These are phyloP conservation scores for Calameuta pallipes DNA, from an alignment of 2,888 invertebrate species.

Conservation along the genomic window DNA sequence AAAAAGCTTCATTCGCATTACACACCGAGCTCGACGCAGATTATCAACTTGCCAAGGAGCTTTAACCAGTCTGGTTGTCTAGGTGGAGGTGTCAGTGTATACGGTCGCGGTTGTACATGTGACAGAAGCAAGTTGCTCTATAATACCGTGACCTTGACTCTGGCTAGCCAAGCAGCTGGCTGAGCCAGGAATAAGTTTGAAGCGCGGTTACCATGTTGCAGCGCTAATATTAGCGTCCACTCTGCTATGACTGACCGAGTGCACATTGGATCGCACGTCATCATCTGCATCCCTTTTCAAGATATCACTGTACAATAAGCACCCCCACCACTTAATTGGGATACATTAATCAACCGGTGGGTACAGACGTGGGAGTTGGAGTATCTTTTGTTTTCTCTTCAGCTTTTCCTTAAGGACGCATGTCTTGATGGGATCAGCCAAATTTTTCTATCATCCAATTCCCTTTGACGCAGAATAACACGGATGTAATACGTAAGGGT, in stretches of 20 bases:
- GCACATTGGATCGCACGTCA: neutral
- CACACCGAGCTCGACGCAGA: neutral
- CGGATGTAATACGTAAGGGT: neutral
- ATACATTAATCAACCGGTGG: neutral
- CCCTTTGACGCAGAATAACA: neutral
- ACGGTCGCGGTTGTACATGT: neutral
- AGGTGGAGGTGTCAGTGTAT: neutral
- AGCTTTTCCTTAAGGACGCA: neutral
- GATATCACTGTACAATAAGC: neutral
- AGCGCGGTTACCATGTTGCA: conserved; percentile 60
- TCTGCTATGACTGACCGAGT: conserved; percentile 1
- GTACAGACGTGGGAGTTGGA: neutral
- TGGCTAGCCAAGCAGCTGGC: conserved; percentile 59
- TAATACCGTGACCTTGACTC: conserved; percentile 63
- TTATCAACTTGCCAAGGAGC: neutral
- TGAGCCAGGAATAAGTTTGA: conserved; percentile 61
- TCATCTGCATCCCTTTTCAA: neutral
- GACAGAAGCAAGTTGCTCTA: conserved; percentile 31
- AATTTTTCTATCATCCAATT: neutral
- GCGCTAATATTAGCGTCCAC: conserved; percentile 60
- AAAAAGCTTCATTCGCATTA: neutral
- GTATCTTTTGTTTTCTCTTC: neutral
- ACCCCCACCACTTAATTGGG: neutral
- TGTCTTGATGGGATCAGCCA: neutral
- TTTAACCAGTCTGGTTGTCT: neutral